Evolutionary conservation across 1,140 invertebrate genomes (phyloP), one percentile per base, ranked within the genome.

Genomic region (Ooceraea biroi): DNA sequence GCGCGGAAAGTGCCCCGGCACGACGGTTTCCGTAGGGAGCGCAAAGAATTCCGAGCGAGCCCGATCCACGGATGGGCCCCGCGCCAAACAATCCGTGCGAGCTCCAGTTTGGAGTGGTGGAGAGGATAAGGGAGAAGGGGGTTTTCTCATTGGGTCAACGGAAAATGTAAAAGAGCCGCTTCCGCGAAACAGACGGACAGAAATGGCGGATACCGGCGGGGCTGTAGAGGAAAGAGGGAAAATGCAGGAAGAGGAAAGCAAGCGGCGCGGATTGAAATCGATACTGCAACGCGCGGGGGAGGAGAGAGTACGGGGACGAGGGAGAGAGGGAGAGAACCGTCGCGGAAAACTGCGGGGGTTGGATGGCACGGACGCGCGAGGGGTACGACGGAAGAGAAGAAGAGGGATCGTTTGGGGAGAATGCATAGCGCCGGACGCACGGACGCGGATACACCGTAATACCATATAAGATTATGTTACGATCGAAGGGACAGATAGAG

Each of bases 251-350:
- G 22, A 77, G 22, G 52, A 41, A 46, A n/a, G 57, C 27, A 22
- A 68, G 36, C 36, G 36, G 36, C 74, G 71, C n/a, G 78, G 65
- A 87, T 87, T 83, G 86, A 60, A 84, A 87, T 87, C 86, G 86
- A 87, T 87, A 87, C n/a, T 55, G 41, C 68, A 27, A 0, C 50
- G 36, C 1, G 52, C 52, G 36, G 7, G 36, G 36, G 7, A 7
- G 36, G 36, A 36, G 36, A 36, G 36, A 36, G 36, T 3, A 7
- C 2, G 36, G 7, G 36, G 36, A 36, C n/a, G 36, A 36, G 36
- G 36, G 7, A 7, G 36, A 11, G 72, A 14, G 57, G n/a, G n/a
- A 30, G 48, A 19, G 50, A 19, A 78, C 48, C 36, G 61, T 61
- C 36, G n/a, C n/a, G 63, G 36, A 36, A 36, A 36, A 66, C 52